Evolutionary conservation across 2,113 vertebrate genomes (phyloP).

Genomic region (Phylloscopus trochilus): DNA sequence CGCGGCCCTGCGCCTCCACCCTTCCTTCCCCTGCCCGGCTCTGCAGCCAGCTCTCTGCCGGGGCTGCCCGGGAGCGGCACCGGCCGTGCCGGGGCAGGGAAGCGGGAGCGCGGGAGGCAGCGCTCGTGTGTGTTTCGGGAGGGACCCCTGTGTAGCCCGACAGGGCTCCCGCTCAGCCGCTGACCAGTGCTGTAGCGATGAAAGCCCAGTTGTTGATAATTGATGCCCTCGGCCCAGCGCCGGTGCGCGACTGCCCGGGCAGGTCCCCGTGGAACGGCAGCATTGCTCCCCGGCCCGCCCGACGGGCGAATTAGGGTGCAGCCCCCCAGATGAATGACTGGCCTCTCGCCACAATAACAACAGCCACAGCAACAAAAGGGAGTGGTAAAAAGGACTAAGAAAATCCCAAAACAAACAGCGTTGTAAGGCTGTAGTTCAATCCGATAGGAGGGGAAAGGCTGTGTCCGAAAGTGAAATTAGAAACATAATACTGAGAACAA

Average conservation of each 20-base stretch:
- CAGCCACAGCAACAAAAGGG: neutral
- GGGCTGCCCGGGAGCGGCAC: neutral
- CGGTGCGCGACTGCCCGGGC: too few relatives aligned
- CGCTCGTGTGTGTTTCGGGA: neutral
- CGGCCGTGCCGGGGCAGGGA: neutral
- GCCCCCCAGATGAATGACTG: neutral
- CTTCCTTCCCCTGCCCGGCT: neutral
- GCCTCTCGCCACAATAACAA: neutral
- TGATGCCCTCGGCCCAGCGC: too few relatives aligned
- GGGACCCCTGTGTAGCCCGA: neutral
- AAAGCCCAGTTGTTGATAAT: neutral
- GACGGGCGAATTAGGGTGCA: neutral
- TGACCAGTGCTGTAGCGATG: neutral
- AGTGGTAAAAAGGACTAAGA: neutral
- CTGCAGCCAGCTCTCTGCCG: neutral
- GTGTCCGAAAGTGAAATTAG: neutral
- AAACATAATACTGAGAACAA: neutral
- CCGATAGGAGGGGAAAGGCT: neutral
- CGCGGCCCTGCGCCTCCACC: rapidly evolving
- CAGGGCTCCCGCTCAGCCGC: neutral
- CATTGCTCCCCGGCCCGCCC: neutral
- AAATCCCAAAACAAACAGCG: rapidly evolving
- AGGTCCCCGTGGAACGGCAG: neutral
- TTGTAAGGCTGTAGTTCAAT: neutral
- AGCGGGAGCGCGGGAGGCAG: neutral